phyloP scores from a whole-genome alignment of 1,140 invertebrate genomes.

The Lineus longissimus region DNA sequence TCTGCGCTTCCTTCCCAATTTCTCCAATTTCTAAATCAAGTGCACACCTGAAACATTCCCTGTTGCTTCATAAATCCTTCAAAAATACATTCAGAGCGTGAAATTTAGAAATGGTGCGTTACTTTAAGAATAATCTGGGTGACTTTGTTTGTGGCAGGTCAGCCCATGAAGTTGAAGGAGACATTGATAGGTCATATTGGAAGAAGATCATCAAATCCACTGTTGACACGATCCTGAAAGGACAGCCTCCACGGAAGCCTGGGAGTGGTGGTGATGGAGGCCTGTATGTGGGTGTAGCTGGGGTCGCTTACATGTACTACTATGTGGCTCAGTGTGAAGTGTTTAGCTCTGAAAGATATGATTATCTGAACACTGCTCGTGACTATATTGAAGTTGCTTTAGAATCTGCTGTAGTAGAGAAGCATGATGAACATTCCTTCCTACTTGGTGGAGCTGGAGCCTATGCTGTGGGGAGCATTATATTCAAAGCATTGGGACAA shows the following conservation, averaged over 20 bases:
- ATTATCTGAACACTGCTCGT: constrained; percentile 39
- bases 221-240: constrained; percentile 27
- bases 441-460: constrained; percentile 55
- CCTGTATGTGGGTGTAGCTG: constrained; percentile 56
- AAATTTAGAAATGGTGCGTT: constrained; percentile 26
- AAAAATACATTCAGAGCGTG: too few species aligned
- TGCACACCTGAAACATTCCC: too few species aligned
- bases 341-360: constrained; percentile 33
- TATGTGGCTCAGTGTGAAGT: constrained; percentile 42
- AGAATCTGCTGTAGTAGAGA: constrained; percentile 24
- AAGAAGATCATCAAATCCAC: constrained; percentile 16
- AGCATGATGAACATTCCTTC: constrained; percentile 46
- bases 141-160: constrained; percentile 36
- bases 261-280: constrained; percentile 55
- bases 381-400: constrained; percentile 41
- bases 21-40: too few species aligned
- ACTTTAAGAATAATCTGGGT: constrained; percentile 43
- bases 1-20: too few species aligned
- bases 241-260: constrained; percentile 25
- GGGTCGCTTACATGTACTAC: constrained; percentile 55
- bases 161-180: constrained; percentile 12
- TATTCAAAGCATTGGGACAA: constrained; percentile 41
- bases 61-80: too few species aligned
- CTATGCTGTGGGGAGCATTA: constrained; percentile 48
- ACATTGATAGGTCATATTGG: constrained; percentile 32